Percentiles rank a stretch among this genome's conserved stretches.
phyloP scores from a whole-genome alignment of 2,113 vertebrate genomes.

The Rattus rattus region DNA sequence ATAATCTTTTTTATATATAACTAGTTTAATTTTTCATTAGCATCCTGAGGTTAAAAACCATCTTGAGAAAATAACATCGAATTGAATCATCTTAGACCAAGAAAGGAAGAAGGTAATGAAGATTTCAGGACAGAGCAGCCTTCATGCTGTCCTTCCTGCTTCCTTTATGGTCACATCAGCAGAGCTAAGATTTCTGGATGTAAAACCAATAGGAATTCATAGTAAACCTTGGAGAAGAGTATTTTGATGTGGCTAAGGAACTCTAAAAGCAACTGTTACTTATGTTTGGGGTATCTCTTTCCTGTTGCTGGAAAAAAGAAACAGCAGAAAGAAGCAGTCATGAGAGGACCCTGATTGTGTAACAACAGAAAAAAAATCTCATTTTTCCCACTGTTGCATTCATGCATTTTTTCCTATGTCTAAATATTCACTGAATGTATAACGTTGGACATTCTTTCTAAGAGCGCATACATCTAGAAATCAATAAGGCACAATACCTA shows the following conservation, averaged over 20 bases:
- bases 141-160: constrained; percentile 50
- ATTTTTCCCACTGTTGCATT: neutral
- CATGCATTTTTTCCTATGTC: neutral
- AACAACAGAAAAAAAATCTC: neutral
- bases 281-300: neutral
- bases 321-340: neutral
- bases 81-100: constrained; percentile 72
- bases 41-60: constrained; percentile 13
- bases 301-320: neutral
- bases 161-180: constrained; percentile 63
- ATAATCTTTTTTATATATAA: constrained; percentile 67
- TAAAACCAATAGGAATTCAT: constrained; percentile 72
- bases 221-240: neutral
- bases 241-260: constrained; percentile 62
- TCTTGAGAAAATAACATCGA: constrained; percentile 24
- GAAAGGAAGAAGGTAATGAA: constrained; percentile 64
- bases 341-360: neutral
- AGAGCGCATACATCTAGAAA: neutral
- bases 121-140: constrained; percentile 42
- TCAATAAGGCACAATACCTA: neutral
- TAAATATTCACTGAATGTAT: neutral
- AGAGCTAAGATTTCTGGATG: constrained; percentile 70
- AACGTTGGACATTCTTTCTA: neutral
- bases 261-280: constrained; percentile 38
- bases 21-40: constrained; percentile 73